phyloP scores from a whole-genome alignment of 1,140 invertebrate species.

The Conus betulinus region DNA sequence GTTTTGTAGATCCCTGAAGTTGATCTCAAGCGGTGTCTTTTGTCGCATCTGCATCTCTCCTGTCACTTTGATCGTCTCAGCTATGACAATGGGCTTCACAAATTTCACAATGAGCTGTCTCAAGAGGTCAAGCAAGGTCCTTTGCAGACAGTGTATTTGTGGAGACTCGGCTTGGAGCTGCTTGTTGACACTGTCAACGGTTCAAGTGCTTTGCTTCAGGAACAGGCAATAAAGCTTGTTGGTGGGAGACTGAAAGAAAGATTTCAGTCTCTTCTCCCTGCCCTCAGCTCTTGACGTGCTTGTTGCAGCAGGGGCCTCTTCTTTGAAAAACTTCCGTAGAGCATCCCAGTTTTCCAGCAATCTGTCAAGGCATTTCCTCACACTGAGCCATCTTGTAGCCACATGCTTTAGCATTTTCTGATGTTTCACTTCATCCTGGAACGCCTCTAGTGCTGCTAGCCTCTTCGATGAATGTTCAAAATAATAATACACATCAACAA shows the following conservation, averaged over 20 bases:
- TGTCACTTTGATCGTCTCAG: background rate
- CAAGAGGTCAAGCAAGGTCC: conserved; percentile 16
- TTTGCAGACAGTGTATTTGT: background rate
- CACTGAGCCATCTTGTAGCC: background rate
- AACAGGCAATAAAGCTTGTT: conserved; percentile 3
- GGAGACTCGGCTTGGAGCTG: background rate
- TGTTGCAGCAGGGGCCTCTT: background rate
- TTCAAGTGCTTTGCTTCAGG: background rate
- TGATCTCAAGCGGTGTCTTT: background rate
- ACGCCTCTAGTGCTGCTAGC: background rate
- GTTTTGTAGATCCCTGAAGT: background rate
- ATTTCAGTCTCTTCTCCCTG: background rate
- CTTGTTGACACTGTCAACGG: background rate
- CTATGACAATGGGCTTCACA: conserved; percentile 23
- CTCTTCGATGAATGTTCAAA: background rate
- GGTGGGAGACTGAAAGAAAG: background rate
- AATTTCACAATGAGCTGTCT: conserved; percentile 39
- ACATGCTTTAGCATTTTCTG: conserved; percentile 18
- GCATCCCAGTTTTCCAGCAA: conserved; percentile 17
- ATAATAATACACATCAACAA: background rate
- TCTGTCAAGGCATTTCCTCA: background rate
- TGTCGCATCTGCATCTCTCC: background rate
- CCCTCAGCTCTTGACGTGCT: background rate
- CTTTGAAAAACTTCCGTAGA: conserved; percentile 17
- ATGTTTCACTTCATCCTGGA: background rate